Percentiles rank a stretch among this genome's conserved stretches.
Evolutionary conservation across 2,888 invertebrate genomes (phyloP).

Genomic region (Lithosia quadra): DNA sequence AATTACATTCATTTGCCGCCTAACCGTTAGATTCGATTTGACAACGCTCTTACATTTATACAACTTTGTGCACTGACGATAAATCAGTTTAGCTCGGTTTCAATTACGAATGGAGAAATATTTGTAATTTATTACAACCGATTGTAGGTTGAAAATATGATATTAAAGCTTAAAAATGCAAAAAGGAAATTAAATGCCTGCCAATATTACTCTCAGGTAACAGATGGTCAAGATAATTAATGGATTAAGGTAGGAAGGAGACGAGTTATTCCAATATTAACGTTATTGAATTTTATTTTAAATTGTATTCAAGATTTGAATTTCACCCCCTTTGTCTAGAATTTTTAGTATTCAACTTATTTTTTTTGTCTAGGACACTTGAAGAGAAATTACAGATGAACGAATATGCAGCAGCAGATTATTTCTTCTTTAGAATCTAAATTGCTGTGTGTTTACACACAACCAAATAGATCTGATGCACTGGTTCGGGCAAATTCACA

Average conservation of each 20-base stretch:
- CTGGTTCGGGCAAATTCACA: background rate
- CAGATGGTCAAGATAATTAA: conserved; percentile 9
- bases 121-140: background rate
- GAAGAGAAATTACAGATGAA: background rate
- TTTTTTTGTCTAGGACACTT: background rate
- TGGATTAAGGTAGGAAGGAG: conserved; percentile 2
- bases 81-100: conserved; percentile 26
- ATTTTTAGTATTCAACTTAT: background rate
- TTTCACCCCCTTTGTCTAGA: background rate
- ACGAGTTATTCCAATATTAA: conserved; percentile 1
- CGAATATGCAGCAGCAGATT: background rate
- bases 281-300: background rate
- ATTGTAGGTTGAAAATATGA: background rate
- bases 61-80: conserved; percentile 26
- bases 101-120: background rate
- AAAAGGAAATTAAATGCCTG: conserved; percentile 1
- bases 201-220: conserved; percentile 8
- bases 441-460: too few species aligned
- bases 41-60: conserved; percentile 45
- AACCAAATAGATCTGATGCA: too few species aligned
- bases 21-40: conserved; percentile 45
- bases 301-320: background rate
- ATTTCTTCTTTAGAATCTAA: background rate
- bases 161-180: background rate
- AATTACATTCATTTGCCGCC: conserved; percentile 48